These are phyloP conservation scores for Pogonomyrmex barbatus DNA, from an alignment of 1,140 invertebrate genomes.

Conservation along the genomic window DNA sequence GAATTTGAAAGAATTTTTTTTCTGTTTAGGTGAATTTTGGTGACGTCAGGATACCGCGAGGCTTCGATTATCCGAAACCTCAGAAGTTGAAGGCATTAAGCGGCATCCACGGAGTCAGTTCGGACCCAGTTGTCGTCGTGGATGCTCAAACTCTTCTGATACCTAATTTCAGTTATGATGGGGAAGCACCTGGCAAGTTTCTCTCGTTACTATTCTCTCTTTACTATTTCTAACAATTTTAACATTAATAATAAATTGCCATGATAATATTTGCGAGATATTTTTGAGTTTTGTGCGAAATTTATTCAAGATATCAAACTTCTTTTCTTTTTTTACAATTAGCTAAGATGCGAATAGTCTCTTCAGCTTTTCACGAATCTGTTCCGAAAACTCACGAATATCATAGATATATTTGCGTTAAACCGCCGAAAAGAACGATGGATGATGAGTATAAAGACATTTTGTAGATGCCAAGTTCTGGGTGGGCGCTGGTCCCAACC, in stretches of 20 bases:
- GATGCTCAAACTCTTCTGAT: conserved; percentile 96
- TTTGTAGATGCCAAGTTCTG: conserved; percentile 95
- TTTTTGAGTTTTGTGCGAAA: background rate
- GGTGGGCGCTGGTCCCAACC: conserved; percentile 92
- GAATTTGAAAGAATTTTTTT: background rate
- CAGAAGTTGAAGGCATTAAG: conserved; percentile 91
- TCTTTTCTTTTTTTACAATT: background rate
- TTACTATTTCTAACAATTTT: background rate
- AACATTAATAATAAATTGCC: conserved; percentile 10
- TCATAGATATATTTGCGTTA: background rate
- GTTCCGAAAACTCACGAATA: background rate
- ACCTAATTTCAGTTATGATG: conserved; percentile 95
- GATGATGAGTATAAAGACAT: conserved; percentile 9
- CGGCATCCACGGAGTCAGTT: conserved; percentile 93
- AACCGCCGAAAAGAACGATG: background rate
- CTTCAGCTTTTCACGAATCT: background rate
- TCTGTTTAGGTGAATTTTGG: conserved; percentile 94
- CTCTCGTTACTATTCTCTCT: background rate
- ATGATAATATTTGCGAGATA: background rate
- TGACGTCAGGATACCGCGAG: conserved; percentile 92
- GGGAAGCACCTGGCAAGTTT: conserved; percentile 93
- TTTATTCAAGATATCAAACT: background rate
- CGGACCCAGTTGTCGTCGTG: conserved; percentile 94
- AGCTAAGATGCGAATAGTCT: background rate
- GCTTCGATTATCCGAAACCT: conserved; percentile 93